Evolutionary conservation across 2,797 vertebrate species (phyloP), one percentile per base, ranked within the genome.

Genomic region (Melopsittacus undulatus): DNA sequence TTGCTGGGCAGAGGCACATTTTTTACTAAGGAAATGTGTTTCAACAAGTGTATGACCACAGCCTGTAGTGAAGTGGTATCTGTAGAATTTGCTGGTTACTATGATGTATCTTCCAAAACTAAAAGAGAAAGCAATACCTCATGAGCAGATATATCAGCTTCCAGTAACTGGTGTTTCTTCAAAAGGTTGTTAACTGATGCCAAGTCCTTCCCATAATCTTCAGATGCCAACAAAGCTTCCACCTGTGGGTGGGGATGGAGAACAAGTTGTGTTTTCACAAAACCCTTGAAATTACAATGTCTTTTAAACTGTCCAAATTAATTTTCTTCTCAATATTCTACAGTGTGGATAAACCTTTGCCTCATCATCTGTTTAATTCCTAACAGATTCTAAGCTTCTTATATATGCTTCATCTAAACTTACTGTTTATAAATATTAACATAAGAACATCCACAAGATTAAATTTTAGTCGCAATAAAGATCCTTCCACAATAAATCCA

Each of bases 201-300:
- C 97, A 99, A 97, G 96, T 99, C 99, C 97, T 99, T 99, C 43
- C 99, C 99, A 22, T 99, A 99, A 95, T 99, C 99, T 96, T 99
- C 99, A 26, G 99, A 99, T 20, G 99, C 99, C 62, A 99, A 98
- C 43, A 99, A 98, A 78, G 99, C 99, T 79, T 99, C 99, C 90
- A 99, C 99, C 99, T 99, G 85, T 43, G 15, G 40, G 66, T 29
- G 12, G 4, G 18, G 34, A 74, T 15, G 10, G 49, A 40, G 26
- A 69, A 69, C 4, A 11, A 67, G 22, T 7, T 10, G 16, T 16
- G 9, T 40, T 56, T n/a, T 69, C 23, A 26, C 8, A 8, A 51
- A 51, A 4, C 36, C 26, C 20, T 73, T 63, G 36, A 75, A 62
- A 54, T 19, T 7, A 10, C 8, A 16, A 32, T 30, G n/a, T 15